Base-by-base conservation (phyloP, 2,888 invertebrate species). In the Heteropelma amictum region DNA sequence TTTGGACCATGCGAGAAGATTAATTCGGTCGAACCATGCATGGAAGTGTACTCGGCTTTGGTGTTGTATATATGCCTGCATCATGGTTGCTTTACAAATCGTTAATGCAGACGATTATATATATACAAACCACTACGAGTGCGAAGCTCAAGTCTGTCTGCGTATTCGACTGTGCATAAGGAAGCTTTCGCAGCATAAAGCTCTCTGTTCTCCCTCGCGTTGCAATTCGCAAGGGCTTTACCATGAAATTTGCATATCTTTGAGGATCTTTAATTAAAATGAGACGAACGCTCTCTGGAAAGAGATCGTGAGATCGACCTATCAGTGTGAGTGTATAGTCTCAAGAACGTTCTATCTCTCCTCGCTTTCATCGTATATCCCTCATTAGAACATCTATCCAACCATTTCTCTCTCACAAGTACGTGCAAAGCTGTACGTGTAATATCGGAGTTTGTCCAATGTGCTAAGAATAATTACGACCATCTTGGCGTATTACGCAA, bases 221-320 rank as follows among this genome's bases (percentile, higher is more conserved):
- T 67, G 61, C 64, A 56, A 67, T 61, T 61, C 61, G 19, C 38
- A 67, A 67, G 67, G 67, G 54, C 67, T 67, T 61, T 40, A 38
- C 35, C 54, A 30, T 30, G 47, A 54, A 45, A 67, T 67, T 67
- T 72, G 61, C 72, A 72, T 67, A 72, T 61, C 67, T 72, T 72
- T 61, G 72, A 67, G 33, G 61, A 72, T 72, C 72, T 67, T 61
- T 67, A 67, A 72, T 61, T 72, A 54, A 65, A 72, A 65, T 49
- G 56, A 51, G 42, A 51, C 64, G 71, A 72, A 30, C 58, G 58
- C 51, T 26, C 47, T 23, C n/a, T 38, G 51, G 58, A 49, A 65
- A 58, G 64, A 65, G 51, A 56, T 70, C 23, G 38, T 12, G 61
- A 10, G n/a, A n/a, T n/a, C 53, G 28, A 23, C 47, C 26, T 38